Conservation (phyloP, 2,113 vertebrate species). For the Capreolus pygargus region DNA sequence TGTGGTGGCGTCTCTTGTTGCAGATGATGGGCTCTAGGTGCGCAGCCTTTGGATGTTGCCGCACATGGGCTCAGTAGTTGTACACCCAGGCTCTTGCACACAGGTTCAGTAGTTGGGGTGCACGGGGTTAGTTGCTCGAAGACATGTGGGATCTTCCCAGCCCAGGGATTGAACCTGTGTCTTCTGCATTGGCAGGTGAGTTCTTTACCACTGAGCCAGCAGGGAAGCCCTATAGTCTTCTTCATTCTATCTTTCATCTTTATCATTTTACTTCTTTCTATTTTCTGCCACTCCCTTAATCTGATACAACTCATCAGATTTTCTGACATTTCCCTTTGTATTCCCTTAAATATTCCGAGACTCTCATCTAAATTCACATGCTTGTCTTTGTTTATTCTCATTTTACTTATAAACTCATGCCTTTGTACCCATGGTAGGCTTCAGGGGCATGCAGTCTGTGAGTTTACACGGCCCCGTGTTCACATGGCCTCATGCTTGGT, state of each 20-base stretch:
- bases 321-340: neutral
- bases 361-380: neutral
- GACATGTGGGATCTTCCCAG: neutral
- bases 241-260: neutral
- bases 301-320: neutral
- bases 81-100: neutral
- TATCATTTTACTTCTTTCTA: neutral
- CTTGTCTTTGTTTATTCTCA: neutral
- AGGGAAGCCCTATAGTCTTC: neutral
- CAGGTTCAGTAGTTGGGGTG: neutral
- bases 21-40: neutral
- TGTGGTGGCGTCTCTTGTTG: neutral
- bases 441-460: accelerated
- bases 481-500: accelerated
- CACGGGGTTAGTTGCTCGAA: neutral
- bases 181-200: neutral
- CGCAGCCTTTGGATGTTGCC: accelerated
- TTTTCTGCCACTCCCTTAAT: neutral
- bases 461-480: accelerated
- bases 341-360: neutral
- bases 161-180: neutral
- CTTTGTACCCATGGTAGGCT: neutral
- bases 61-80: neutral
- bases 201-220: neutral
- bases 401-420: neutral